Conservation (phyloP, 2,888 invertebrate genomes). For the Melinaea menophilus region DNA sequence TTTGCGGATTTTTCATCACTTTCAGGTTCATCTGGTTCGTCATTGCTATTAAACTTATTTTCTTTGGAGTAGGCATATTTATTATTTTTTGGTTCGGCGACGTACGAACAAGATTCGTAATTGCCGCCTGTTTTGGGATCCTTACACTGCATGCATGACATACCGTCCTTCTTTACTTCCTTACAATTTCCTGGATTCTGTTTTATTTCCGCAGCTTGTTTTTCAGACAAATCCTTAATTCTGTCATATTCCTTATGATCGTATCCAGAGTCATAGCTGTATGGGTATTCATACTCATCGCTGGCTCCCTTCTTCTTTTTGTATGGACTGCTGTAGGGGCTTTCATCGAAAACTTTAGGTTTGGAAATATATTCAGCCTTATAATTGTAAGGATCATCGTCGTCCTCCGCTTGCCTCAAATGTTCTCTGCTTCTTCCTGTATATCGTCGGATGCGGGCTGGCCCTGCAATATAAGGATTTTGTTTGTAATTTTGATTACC, state of each 20-base stretch:
- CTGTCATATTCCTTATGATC: constrained; percentile 75
- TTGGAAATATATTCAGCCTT: constrained; percentile 68
- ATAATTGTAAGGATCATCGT: constrained; percentile 74
- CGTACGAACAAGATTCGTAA: constrained; percentile 89
- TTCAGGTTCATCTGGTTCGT: constrained; percentile 73
- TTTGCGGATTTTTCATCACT: constrained; percentile 58
- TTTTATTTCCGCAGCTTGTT: constrained; percentile 79
- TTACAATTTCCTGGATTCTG: constrained; percentile 81
- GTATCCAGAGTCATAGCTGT: constrained; percentile 71
- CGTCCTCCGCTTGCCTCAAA: constrained; percentile 48
- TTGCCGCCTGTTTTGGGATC: constrained; percentile 86
- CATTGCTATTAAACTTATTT: constrained; percentile 79
- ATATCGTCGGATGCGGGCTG: constrained; percentile 71
- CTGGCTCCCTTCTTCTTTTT: constrained; percentile 61
- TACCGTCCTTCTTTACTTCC: constrained; percentile 80
- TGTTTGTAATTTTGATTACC: constrained; percentile 67
- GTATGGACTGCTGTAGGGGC: constrained; percentile 67
- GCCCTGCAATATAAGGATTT: constrained; percentile 72
- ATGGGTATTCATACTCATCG: constrained; percentile 70
- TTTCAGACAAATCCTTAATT: constrained; percentile 79
- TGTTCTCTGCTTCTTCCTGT: constrained; percentile 64
- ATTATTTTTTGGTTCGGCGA: constrained; percentile 84
- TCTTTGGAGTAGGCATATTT: constrained; percentile 82
- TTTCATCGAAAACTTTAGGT: constrained; percentile 73
- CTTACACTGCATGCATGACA: constrained; percentile 85